Evolutionary conservation across 1,140 invertebrate genomes (phyloP), one percentile per base, ranked within the genome.

Genomic region (Pomacea maculata): DNA sequence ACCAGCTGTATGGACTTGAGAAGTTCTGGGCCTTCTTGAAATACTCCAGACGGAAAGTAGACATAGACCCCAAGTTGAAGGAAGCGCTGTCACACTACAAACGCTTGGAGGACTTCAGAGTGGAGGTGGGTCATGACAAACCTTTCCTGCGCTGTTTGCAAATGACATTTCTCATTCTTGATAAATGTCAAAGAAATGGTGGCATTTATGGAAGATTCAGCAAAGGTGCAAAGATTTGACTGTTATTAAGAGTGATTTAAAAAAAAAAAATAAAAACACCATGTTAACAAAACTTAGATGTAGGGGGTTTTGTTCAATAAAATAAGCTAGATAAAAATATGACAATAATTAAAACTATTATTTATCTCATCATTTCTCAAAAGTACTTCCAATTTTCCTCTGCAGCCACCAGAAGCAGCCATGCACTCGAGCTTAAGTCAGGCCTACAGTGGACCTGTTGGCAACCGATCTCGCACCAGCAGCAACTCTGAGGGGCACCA

Each of bases 1-100:
- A 97, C 92, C 97, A 99, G 92, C 92, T 99, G 29, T 99, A 99
- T 93, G 98, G 98, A 67, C 92, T 99, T 72, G 98, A 99, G 92
- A 99, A 99, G 91, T 99, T 99, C 92, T 99, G 98, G 97, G 97
- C 98, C 68, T 99, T 99, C 93, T 92, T 98, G 11, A 99, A 99
- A 91, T 92, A 92, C 85, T 92, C 89, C 12, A 78, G 88, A 25
- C 85, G 86, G 73, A 85, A 88, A 78, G 92, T 99, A 52, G 94
- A 95, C 80, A 95, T 99, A 34, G 94, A 97, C 85, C 92, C 95
- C 10, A 94, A 95, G 86, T 92, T 99, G 67, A 93, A 94, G 81
- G 95, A 95, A 73, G 95, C 95, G 90, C 91, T 99, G 67, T 94
- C 94, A 57, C 96, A 96, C 87, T 99, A 97, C 91, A 97, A 98